A percentile compares a stretch with the other conserved stretches of the same genome.
phyloP scores from a whole-genome alignment of 2,797 vertebrate genomes.

The Trachurus trachurus region DNA sequence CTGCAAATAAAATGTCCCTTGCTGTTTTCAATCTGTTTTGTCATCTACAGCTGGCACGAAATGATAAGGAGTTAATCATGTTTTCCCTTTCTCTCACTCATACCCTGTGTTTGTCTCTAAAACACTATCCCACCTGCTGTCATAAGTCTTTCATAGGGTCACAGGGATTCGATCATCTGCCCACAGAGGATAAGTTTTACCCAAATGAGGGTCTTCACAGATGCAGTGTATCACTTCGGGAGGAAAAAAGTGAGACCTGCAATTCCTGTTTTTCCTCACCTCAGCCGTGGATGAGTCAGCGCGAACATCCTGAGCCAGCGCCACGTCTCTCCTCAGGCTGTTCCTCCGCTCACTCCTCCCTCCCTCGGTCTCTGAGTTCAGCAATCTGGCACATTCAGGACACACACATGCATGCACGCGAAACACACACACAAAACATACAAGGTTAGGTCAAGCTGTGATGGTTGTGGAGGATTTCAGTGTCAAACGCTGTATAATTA shows the following conservation, averaged over 20 bases:
- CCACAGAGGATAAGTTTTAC: neutral
- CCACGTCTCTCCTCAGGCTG: constrained; percentile 78
- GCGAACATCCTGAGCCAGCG: constrained; percentile 53
- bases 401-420: constrained; percentile 15
- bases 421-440: constrained; percentile 25
- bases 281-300: constrained; percentile 71
- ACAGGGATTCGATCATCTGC: constrained; percentile 4
- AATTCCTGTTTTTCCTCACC: constrained; percentile 69
- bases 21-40: constrained; percentile 29
- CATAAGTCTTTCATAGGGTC: neutral
- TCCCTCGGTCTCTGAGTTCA: constrained; percentile 68
- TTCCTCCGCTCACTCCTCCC: constrained; percentile 70
- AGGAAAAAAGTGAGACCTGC: neutral
- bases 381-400: constrained; percentile 70
- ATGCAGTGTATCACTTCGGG: constrained; percentile 22
- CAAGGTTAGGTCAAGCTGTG: constrained; percentile 31
- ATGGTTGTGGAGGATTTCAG: constrained; percentile 28
- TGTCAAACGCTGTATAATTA: constrained; percentile 4
- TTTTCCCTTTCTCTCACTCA: neutral
- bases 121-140: neutral
- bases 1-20: constrained; percentile 16
- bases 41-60: constrained; percentile 1
- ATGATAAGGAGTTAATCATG: neutral
- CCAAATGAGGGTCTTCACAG: neutral
- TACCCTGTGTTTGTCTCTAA: neutral